Percentiles rank a stretch among this genome's conserved stretches.
Evolutionary conservation across 2,888 invertebrate species (phyloP).

Genomic region (Mythimna lalbum): DNA sequence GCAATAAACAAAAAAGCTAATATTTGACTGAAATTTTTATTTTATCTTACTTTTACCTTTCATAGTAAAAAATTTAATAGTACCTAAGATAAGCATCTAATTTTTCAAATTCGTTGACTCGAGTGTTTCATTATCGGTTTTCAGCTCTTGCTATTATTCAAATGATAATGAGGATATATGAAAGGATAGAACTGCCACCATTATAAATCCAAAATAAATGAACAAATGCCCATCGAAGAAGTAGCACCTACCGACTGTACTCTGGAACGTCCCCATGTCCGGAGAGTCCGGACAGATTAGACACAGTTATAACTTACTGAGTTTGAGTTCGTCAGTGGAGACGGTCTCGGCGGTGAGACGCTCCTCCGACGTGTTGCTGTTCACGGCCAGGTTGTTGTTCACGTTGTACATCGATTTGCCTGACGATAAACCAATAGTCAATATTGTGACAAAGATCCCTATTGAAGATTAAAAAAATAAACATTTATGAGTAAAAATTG

Average conservation of each 20-base stretch:
- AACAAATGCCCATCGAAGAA: not conserved
- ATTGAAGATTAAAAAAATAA: too few species aligned
- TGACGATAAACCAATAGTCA: slow-evolving; percentile 68
- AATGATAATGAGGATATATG: too few species aligned
- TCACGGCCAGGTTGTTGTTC: slow-evolving; percentile 87
- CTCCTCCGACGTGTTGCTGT: slow-evolving; percentile 90
- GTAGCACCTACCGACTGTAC: slow-evolving; percentile 15
- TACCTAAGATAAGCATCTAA: too few species aligned
- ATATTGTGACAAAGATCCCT: too few species aligned
- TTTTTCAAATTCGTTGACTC: too few species aligned
- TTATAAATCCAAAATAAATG: too few species aligned
- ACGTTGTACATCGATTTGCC: slow-evolving; percentile 89
- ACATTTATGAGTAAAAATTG: not conserved
- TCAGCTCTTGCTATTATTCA: too few species aligned
- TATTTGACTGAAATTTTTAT: too few species aligned
- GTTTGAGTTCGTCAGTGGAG: slow-evolving; percentile 87
- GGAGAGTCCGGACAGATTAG: not conserved
- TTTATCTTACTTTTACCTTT: too few species aligned
- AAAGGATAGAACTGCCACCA: not conserved
- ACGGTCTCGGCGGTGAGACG: slow-evolving; percentile 88
- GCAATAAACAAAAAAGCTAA: too few species aligned
- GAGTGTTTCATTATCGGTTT: too few species aligned
- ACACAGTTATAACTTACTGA: slow-evolving; percentile 76
- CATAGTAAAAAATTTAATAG: too few species aligned
- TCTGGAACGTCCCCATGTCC: not conserved